These are phyloP conservation scores for Alfaro cultratus DNA, from an alignment of 2,797 vertebrate genomes.

Conservation along the genomic window DNA sequence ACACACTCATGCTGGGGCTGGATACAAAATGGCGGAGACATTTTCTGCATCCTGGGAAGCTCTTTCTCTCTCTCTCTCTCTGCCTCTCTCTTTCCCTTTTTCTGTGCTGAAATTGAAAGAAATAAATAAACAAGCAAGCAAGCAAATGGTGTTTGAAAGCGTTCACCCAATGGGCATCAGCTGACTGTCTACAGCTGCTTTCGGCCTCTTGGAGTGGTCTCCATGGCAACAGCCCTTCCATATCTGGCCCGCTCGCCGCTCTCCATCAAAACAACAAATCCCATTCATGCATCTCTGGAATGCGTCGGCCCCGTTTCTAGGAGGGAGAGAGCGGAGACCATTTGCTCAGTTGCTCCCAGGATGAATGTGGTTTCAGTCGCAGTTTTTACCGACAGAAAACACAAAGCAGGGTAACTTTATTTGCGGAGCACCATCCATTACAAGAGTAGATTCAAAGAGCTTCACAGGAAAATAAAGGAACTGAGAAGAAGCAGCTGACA, in stretches of 20 bases:
- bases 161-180: slow-evolving; percentile 77
- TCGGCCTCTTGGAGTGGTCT: slow-evolving; percentile 68
- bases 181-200: slow-evolving; percentile 81
- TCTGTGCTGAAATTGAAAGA: slow-evolving; percentile 47
- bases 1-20: slow-evolving; percentile 21
- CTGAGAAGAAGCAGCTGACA: not conserved
- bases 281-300: slow-evolving; percentile 77
- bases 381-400: slow-evolving; percentile 23
- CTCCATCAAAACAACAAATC: slow-evolving; percentile 77
- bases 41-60: slow-evolving; percentile 28
- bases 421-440: not conserved
- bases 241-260: slow-evolving; percentile 62
- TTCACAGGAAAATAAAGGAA: not conserved
- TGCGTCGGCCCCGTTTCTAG: slow-evolving; percentile 65
- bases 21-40: slow-evolving; percentile 60
- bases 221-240: slow-evolving; percentile 77
- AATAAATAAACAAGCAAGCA: slow-evolving; percentile 69
- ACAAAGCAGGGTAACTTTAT: not conserved
- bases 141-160: slow-evolving; percentile 72
- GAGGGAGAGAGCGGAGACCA: slow-evolving; percentile 66
- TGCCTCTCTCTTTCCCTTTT: slow-evolving; percentile 50
- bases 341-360: slow-evolving; percentile 65
- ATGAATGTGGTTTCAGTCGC: slow-evolving; percentile 46
- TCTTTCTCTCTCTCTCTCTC: slow-evolving; percentile 31
- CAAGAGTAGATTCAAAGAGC: not conserved